Evolutionary conservation across 2,113 vertebrate genomes (phyloP).

Genomic region (Nesoenas mayeri): DNA sequence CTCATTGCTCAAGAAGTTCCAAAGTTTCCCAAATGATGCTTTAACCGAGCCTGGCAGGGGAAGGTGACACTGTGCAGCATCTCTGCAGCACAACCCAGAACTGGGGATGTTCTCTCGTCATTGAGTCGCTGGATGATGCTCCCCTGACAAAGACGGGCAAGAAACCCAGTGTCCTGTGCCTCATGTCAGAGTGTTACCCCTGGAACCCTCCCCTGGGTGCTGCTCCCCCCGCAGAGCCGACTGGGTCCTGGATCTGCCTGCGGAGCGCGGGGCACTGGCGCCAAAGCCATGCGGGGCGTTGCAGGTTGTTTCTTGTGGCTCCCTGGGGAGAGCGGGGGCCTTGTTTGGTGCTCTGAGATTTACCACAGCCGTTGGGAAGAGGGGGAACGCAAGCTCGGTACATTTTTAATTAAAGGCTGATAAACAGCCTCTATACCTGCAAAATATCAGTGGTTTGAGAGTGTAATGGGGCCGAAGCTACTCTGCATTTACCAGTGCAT

Average conservation of each 20-base stretch:
- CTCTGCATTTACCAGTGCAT: fast-evolving
- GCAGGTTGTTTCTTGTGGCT: not conserved
- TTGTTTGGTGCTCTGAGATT: not conserved
- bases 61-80: fast-evolving
- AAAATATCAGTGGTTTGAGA: not conserved
- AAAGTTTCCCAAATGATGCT: not conserved
- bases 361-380: not conserved
- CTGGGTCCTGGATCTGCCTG: not conserved
- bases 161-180: fast-evolving
- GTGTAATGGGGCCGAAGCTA: fast-evolving
- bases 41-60: not conserved
- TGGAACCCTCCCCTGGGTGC: not conserved
- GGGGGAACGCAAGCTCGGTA: not conserved
- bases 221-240: fast-evolving
- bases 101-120: fast-evolving
- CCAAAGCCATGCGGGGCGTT: fast-evolving
- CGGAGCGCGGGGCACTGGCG: fast-evolving
- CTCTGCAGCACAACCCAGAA: not conserved
- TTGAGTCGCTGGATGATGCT: not conserved
- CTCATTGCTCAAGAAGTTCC: not conserved
- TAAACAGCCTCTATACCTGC: not conserved
- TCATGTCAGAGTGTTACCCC: not conserved
- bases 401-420: not conserved
- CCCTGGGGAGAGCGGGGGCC: not conserved
- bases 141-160: not conserved